phyloP scores from a whole-genome alignment of 2,113 vertebrate genomes.

The Pterophyllum scalare region DNA sequence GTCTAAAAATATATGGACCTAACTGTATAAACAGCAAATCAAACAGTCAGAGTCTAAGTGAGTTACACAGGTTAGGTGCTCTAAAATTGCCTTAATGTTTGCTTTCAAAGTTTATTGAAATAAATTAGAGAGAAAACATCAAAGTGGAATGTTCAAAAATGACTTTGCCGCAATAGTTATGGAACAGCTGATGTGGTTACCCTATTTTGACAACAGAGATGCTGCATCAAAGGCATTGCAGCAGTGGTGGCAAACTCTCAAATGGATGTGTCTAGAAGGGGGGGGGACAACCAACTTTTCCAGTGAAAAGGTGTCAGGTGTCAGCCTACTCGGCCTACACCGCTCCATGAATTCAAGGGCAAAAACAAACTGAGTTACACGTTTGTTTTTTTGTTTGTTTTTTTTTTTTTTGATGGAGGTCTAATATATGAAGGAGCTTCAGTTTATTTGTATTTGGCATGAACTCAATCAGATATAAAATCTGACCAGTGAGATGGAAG shows the following conservation, averaged over 20 bases:
- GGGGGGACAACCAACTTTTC: conserved; percentile 19
- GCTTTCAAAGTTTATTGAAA: not conserved
- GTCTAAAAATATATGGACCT: no score
- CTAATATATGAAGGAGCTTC: not conserved
- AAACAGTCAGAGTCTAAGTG: not conserved
- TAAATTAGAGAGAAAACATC: not conserved
- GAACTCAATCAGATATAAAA: conserved; percentile 37
- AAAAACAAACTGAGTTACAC: conserved; percentile 25
- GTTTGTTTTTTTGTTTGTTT: not conserved
- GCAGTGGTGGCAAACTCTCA: not conserved
- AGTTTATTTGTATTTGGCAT: conserved; percentile 27
- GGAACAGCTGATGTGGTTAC: conserved; percentile 3
- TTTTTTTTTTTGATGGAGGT: not conserved
- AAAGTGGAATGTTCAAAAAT: not conserved
- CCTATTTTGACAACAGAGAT: conserved; percentile 18
- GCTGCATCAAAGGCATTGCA: conserved; percentile 25
- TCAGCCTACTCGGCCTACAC: conserved; percentile 42
- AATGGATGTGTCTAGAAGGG: conserved; percentile 47
- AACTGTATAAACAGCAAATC: not conserved
- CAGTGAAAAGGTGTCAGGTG: conserved; percentile 40
- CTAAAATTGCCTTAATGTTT: not conserved
- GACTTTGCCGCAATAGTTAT: not conserved
- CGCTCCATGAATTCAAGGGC: conserved; percentile 33
- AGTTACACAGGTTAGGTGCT: not conserved
- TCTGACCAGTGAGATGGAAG: conserved; percentile 45